phyloP scores from a whole-genome alignment of 2,888 invertebrate species.

The Phaedon cochleariae region DNA sequence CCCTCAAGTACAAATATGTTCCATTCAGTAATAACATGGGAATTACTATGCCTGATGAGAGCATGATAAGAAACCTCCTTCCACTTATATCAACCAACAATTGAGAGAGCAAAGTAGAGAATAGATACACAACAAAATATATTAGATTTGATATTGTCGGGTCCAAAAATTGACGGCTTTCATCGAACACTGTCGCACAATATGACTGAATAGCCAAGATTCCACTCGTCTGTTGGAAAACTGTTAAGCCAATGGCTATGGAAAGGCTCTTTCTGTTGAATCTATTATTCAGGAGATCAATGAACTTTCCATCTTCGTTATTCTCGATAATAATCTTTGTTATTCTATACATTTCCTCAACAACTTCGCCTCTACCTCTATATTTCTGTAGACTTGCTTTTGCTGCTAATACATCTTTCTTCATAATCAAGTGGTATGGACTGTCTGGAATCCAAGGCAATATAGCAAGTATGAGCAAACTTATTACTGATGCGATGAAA shows the following conservation, averaged over 20 bases:
- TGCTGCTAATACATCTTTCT: conserved; percentile 68
- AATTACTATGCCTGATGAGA: conserved; percentile 60
- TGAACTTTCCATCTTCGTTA: conserved; percentile 63
- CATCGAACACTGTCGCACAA: conserved; percentile 54
- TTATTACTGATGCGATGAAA: conserved; percentile 15
- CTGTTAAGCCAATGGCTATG: conserved; percentile 61
- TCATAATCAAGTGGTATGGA: conserved; percentile 69
- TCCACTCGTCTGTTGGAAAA: conserved; percentile 61
- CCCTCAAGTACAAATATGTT: conserved; percentile 58
- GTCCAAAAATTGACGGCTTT: conserved; percentile 51
- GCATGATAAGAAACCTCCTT: conserved; percentile 69
- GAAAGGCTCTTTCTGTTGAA: conserved; percentile 51
- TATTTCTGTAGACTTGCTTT: conserved; percentile 69
- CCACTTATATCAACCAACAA: conserved; percentile 69
- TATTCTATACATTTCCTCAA: conserved; percentile 65
- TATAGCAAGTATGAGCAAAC: conserved; percentile 13
- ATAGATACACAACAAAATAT: conserved; percentile 19
- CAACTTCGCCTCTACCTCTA: conserved; percentile 61
- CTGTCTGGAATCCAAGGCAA: conserved; percentile 76
- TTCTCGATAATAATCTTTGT: conserved; percentile 64
- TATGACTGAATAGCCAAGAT: conserved; percentile 60
- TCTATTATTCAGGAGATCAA: conserved; percentile 53
- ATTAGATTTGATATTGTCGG: conserved; percentile 55
- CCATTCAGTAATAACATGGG: conserved; percentile 63
- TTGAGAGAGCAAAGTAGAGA: conserved; percentile 47